Evolutionary conservation across 2,888 invertebrate genomes (phyloP), one percentile per base, ranked within the genome.

Genomic region (Sepioteuthis lessoniana): DNA sequence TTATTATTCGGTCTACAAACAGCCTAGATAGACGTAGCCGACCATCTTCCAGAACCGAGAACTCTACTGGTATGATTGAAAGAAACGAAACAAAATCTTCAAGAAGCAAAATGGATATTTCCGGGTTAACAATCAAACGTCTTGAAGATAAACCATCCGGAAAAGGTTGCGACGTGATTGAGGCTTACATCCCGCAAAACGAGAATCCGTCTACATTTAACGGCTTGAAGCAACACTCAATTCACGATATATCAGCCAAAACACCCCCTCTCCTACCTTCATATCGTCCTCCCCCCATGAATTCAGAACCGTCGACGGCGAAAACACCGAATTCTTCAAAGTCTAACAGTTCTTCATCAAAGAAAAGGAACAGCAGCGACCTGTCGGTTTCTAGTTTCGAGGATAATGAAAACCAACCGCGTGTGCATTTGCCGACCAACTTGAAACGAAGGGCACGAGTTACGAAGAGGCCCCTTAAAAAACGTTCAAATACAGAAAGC

Each of bases 101-200:
- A 19, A 92, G 46, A 46, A 47, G 46, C 35, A 92, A 92, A 3
- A n/a, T 92, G 3, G 47, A 92, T 42, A 21, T 47, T n/a, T n/a
- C 42, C 10, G 92, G 47, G 0, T 21, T 92, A 38, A 92, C 92
- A 1, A 92, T 92, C n/a, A 92, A 92, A 47, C 92, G 92, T 42
- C 92, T 92, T 16, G 92, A 92, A 42, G 92, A 92, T 13, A 92
- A 92, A 47, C 92, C 92, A 8, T 47, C 46, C 31, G 92, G 92
- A 46, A 92, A 19, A 31, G 92, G 92, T 21, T 21, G 19, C 25
- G 42, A 31, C 3, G 76, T 76, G 25, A 35, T 76, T 10, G 76
- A 35, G 25, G n/a, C 76, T n/a, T 76, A 76, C 76, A 76, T 76
- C 76, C 42, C 46, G 4, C 47, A 47, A 42, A 92, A 47, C n/a